Base-by-base conservation (phyloP, 2,113 vertebrate species). In the Phocoena sinus region DNA sequence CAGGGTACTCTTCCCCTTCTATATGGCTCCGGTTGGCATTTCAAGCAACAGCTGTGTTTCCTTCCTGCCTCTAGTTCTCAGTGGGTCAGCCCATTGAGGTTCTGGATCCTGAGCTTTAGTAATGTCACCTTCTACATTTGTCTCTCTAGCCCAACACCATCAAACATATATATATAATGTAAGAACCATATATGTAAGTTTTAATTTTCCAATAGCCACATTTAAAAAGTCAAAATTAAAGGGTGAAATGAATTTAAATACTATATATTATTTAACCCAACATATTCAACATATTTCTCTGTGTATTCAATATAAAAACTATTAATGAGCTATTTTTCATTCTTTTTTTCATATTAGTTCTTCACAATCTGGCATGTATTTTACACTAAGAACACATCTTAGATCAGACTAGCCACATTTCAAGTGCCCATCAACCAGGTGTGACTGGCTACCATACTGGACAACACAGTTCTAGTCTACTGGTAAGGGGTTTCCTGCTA, bases 161-260 rank as follows among this genome's bases (percentile, higher is more conserved):
- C 63, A 87, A 74, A 76, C 7, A 70, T 20, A 91, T 63, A 41
- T 53, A 41, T 53, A 31, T 15, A 67, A 79, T 44, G 3, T 33
- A 36, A 28, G 26, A 76, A 8, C 4, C 6, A 58, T n/a, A 28
- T 13, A 47, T 36, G 20, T 74, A 36, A 28, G 33, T 62, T 89
- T 94, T 80, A 47, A 74, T 70, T 89, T 56, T 70, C 44, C 81
- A n/a, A 50, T 53, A 68, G 26, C 11, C 58, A 80, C 23, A 67
- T 83, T 85, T n/a, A 67, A 94, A 81, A 77, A 80, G 44, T 76
- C 70, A 87, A 91, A 95, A 58, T 58, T 63, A 76, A 96, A 81
- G 17, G 6, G 13, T 41, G 8, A 83, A 58, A 63, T 94, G 31
- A 91, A 93, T 56, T 77, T 91, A 74, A 83, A 83, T 67, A 88